Conservation (phyloP, 2,797 vertebrate species). For the Fundulus diaphanus region DNA sequence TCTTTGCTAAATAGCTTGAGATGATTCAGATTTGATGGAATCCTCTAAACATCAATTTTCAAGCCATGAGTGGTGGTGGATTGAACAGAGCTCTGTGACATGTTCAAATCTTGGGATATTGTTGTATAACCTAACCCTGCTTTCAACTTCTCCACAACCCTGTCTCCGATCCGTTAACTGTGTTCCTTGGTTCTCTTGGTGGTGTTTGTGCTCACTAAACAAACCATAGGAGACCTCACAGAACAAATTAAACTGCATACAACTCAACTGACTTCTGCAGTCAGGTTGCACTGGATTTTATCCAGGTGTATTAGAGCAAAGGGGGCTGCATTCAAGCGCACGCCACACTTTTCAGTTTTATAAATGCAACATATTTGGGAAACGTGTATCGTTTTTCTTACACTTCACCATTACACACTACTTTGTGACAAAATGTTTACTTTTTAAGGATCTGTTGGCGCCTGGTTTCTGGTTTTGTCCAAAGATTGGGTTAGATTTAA, state of each 20-base stretch:
- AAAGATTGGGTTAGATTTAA: not conserved
- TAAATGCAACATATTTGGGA: not conserved
- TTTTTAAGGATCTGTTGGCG: not conserved
- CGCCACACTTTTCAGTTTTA: conserved; percentile 1
- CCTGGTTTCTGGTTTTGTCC: not conserved
- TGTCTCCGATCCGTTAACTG: not conserved
- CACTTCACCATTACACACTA: not conserved
- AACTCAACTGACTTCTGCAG: not conserved
- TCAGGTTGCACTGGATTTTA: not conserved
- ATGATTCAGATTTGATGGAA: not conserved
- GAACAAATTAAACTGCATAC: not conserved
- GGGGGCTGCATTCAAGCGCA: not conserved
- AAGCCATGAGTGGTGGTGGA: not conserved
- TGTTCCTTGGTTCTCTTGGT: not conserved
- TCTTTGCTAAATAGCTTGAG: too few relatives aligned
- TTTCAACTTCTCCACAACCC: too few relatives aligned
- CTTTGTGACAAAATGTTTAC: not conserved
- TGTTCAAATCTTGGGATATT: not conserved
- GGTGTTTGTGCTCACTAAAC: not conserved
- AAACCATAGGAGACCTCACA: not conserved
- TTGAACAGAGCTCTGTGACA: not conserved
- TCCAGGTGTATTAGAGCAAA: not conserved
- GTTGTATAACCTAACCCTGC: not conserved
- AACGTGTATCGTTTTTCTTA: not conserved
- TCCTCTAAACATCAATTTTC: not conserved